Evolutionary conservation across 2,797 vertebrate species (phyloP).

Genomic region (Melanotaenia boesemani): DNA sequence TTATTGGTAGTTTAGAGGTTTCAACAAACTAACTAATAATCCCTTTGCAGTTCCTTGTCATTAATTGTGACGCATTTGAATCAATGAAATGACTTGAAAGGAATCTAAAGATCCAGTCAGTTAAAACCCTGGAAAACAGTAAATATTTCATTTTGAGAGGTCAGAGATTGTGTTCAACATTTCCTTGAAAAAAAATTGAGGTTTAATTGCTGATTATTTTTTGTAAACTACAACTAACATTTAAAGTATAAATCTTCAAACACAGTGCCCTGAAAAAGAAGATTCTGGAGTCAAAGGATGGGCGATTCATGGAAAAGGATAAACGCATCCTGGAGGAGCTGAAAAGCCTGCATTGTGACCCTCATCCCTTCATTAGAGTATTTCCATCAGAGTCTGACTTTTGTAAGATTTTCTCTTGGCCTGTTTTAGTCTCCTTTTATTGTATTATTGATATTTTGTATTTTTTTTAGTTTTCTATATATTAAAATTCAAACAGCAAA

Average conservation of each 20-base stretch:
- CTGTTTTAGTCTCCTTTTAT: background rate
- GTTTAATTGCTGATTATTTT: background rate
- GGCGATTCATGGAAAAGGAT: constrained; percentile 53
- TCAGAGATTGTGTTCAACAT: background rate
- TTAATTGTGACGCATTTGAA: background rate
- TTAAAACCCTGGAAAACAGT: too few species aligned
- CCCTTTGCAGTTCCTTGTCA: background rate
- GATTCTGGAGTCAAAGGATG: constrained; percentile 46
- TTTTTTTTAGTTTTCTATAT: too few species aligned
- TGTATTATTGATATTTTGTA: background rate
- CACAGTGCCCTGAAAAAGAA: constrained; percentile 70
- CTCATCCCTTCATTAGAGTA: constrained; percentile 73
- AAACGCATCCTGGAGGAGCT: constrained; percentile 74
- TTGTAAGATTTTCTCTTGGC: constrained; percentile 36
- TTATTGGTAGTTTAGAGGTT: background rate
- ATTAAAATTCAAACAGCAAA: too few species aligned
- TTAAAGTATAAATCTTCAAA: background rate
- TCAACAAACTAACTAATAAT: background rate
- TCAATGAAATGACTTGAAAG: background rate
- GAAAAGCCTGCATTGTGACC: constrained; percentile 73
- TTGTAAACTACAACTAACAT: background rate
- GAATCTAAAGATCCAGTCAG: background rate
- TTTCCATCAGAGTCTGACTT: constrained; percentile 73
- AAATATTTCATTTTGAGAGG: background rate
- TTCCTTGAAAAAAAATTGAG: background rate